phyloP scores from a whole-genome alignment of 2,888 invertebrate species.

The Lordiphosa fenestrarum region DNA sequence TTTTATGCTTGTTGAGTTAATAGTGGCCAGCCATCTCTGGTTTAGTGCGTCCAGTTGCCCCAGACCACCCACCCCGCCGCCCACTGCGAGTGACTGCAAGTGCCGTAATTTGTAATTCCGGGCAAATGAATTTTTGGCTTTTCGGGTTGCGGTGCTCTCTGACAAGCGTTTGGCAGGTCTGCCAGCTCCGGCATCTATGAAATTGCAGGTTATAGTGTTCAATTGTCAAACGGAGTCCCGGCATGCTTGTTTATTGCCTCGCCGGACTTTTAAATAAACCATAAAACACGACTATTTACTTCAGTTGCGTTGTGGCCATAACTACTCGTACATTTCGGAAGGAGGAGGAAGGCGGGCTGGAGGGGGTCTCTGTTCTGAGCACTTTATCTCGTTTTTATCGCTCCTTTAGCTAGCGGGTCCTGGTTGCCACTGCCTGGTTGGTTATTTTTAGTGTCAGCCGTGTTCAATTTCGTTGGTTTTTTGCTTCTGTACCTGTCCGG shows the following conservation, averaged over 20 bases:
- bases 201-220: slow-evolving; percentile 56
- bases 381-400: slow-evolving; percentile 72
- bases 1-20: slow-evolving; percentile 76
- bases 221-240: slow-evolving; percentile 54
- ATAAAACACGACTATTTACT: slow-evolving; percentile 74
- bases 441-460: slow-evolving; percentile 68
- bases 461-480: slow-evolving; percentile 63
- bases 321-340: slow-evolving; percentile 33
- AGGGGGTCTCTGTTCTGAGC: slow-evolving; percentile 30
- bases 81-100: slow-evolving; percentile 52
- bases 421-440: slow-evolving; percentile 29
- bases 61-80: neutral
- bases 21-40: slow-evolving; percentile 58
- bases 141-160: slow-evolving; percentile 37
- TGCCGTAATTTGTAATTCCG: slow-evolving; percentile 74
- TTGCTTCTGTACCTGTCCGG: slow-evolving; percentile 6
- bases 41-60: slow-evolving; percentile 32
- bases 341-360: slow-evolving; percentile 12
- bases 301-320: slow-evolving; percentile 68
- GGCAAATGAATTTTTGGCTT: slow-evolving; percentile 72
- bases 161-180: slow-evolving; percentile 60
- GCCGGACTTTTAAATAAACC: slow-evolving; percentile 68
- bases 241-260: slow-evolving; percentile 47
- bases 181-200: slow-evolving; percentile 23
- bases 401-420: slow-evolving; percentile 48